Evolutionary conservation across 2,797 vertebrate species (phyloP).

Genomic region (Malurus leucopterus): DNA sequence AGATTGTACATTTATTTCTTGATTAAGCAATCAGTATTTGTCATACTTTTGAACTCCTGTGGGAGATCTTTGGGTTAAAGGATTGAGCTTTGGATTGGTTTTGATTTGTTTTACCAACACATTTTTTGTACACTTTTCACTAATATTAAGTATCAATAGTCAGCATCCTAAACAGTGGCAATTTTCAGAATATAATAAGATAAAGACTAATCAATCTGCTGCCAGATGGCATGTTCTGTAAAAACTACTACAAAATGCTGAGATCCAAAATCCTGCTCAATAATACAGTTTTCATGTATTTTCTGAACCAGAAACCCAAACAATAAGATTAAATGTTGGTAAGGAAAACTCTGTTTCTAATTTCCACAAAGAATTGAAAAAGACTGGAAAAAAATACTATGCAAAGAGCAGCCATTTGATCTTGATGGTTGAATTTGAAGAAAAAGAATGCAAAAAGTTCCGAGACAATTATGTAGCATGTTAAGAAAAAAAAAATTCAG

Average conservation of each 20-base stretch:
- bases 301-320: neutral
- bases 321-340: neutral
- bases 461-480: neutral
- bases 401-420: neutral
- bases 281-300: neutral
- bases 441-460: neutral
- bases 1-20: neutral
- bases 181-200: neutral
- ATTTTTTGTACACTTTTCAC: neutral
- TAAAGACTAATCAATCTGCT: neutral
- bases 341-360: neutral
- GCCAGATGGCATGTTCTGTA: neutral
- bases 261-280: neutral
- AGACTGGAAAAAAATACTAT: neutral
- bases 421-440: neutral
- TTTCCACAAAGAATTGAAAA: neutral
- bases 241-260: neutral
- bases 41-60: neutral
- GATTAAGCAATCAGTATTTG: neutral
- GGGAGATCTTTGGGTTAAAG: neutral
- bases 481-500: neutral
- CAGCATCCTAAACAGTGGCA: neutral
- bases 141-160: neutral
- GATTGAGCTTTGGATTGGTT: neutral
- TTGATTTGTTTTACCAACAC: neutral